These are phyloP conservation scores for Tinea trinotella DNA, from an alignment of 2,888 invertebrate genomes.

Conservation along the genomic window DNA sequence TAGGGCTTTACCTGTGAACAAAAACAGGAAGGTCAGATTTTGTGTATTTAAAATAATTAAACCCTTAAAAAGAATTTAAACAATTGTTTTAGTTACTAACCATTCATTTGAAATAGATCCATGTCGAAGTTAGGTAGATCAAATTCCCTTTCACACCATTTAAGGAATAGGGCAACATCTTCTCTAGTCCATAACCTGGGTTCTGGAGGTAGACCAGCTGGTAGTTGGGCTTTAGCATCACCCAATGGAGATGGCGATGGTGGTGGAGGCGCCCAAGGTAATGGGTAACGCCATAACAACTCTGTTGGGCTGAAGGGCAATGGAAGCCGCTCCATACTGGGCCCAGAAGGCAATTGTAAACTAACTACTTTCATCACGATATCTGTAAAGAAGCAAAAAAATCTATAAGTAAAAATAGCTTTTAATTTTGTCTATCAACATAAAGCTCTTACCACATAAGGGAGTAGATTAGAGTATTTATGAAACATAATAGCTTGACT, in stretches of 20 bases:
- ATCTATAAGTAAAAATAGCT: too few species aligned
- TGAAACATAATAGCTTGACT: too few species aligned
- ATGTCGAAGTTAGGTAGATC: constrained; percentile 92
- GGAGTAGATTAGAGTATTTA: too few species aligned
- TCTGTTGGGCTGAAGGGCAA: constrained; percentile 88
- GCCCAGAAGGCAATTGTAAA: constrained; percentile 79
- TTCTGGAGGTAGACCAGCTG: constrained; percentile 86
- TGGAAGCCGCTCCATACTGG: constrained; percentile 82
- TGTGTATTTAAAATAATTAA: too few species aligned
- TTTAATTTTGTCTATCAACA: not conserved
- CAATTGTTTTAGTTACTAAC: constrained; percentile 51
- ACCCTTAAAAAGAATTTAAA: too few species aligned
- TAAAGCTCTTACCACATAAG: too few species aligned
- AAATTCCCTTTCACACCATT: constrained; percentile 94
- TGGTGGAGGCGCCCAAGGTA: constrained; percentile 79
- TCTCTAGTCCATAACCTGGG: constrained; percentile 93
- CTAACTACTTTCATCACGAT: constrained; percentile 77
- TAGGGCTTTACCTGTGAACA: constrained; percentile 84
- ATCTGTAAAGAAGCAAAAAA: constrained; percentile 41
- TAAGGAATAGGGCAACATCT: constrained; percentile 88
- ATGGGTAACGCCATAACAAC: constrained; percentile 89
- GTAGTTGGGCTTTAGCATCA: constrained; percentile 90
- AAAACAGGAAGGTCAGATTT: constrained; percentile 16
- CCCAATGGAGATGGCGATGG: constrained; percentile 80
- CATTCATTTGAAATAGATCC: constrained; percentile 97